Base-by-base conservation (phyloP, 2,113 vertebrate genomes). In the Otis tarda region DNA sequence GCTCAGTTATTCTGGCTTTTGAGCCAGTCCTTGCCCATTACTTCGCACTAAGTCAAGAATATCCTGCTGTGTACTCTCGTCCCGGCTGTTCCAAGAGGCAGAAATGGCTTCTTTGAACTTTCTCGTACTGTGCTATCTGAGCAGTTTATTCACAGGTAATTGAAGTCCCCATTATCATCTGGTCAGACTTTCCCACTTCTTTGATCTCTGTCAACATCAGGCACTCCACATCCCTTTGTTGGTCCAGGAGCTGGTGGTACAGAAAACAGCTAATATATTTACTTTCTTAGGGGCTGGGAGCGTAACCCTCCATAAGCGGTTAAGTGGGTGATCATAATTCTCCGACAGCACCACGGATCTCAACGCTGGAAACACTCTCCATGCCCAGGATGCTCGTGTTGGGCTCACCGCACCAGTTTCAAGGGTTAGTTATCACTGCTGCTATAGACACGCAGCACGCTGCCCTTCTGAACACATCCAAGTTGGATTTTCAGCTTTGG, bases 181-280 rank as follows among this genome's bases (percentile, higher is more conserved):
- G 69, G 47, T 94, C 89, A 78, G 45, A 92, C 93, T 95, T 96
- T 86, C 79, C 86, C 95, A 92, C 86, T 96, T 93, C 93, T 96
- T 95, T 96, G 96, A 96, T 95, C 83, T 97, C 88, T 92, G 92
- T 92, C 96, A 97, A 96, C 85, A 93, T 71, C 45, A 52, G 67
- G 88, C 90, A 84, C 92, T 96, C 93, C 63, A 96, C 90, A 92
- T 94, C 78, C 82, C 88, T 94, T 67, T 92, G 85, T 93, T 95
- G 82, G 83, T 94, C 83, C 76, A 92, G 88, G 79, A 93, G 90
- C 59, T 56, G 52, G 74, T 27, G 83, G 64, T 47, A 64, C 16
- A 81, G 86, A 71, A 77, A 68, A 83, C 91, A 64, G 30, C 79
- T 25, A 56, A 95, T 61, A 57, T 92, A 86, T 95, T 96, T 94